Percentiles rank a stretch among this genome's conserved stretches.
phyloP scores from a whole-genome alignment of 1,140 invertebrate genomes.

The Campoletis sonorensis region DNA sequence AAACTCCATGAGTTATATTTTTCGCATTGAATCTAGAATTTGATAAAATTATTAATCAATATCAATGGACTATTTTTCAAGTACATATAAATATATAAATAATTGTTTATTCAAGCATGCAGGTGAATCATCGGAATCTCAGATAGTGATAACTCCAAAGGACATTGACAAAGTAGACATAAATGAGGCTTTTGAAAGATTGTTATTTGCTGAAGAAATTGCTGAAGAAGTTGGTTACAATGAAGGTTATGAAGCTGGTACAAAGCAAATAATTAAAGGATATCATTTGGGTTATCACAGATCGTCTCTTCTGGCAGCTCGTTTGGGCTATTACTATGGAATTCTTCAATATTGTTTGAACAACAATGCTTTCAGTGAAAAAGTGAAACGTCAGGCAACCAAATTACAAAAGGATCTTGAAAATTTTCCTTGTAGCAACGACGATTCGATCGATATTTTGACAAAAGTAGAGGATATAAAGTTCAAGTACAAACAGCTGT shows the following conservation, averaged over 20 bases:
- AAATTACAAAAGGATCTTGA: conserved; percentile 80
- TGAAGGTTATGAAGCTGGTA: conserved; percentile 68
- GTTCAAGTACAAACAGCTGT: conserved; percentile 82
- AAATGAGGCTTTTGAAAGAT: conserved; percentile 71
- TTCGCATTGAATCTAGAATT: too few relatives aligned
- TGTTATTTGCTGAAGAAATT: conserved; percentile 70
- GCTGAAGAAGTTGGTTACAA: conserved; percentile 65
- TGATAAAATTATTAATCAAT: too few relatives aligned
- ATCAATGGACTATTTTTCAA: not conserved
- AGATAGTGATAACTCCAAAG: not conserved
- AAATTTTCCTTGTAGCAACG: conserved; percentile 82
- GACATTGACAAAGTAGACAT: conserved; percentile 60
- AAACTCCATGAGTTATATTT: too few relatives aligned
- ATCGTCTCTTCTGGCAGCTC: conserved; percentile 68
- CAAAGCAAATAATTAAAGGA: conserved; percentile 64
- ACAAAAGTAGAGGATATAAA: conserved; percentile 80
- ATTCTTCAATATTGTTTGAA: conserved; percentile 64
- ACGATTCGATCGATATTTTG: conserved; percentile 80
- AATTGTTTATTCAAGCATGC: conserved; percentile 12
- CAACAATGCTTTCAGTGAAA: conserved; percentile 66
- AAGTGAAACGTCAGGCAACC: conserved; percentile 76
- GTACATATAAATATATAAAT: not conserved
- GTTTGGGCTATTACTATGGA: conserved; percentile 71
- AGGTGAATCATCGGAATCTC: not conserved
- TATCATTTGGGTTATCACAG: conserved; percentile 73